Evolutionary conservation across 2,797 vertebrate genomes (phyloP).

Genomic region (Pyrocephalus nanus): DNA sequence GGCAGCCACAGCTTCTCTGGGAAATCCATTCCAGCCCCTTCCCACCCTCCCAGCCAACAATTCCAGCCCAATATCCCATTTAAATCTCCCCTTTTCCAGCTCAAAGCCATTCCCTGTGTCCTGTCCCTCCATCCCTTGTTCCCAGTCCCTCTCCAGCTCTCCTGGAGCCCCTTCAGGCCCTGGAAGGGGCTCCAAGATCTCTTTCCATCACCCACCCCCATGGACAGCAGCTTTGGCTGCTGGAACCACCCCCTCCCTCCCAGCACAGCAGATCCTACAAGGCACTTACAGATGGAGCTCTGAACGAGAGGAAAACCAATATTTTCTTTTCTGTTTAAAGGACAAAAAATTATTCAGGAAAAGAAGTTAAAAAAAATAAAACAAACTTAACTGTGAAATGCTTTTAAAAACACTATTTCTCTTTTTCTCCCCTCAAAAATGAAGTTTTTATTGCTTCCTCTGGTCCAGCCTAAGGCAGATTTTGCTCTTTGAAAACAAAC

Average conservation of each 20-base stretch:
- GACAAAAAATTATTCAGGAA: not conserved
- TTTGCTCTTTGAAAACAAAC: constrained; percentile 27
- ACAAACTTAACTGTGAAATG: not conserved
- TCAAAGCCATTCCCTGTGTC: not conserved
- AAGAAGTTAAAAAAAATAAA: not conserved
- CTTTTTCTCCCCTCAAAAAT: not conserved
- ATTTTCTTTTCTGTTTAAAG: not conserved
- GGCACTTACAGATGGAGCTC: not conserved
- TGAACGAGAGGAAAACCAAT: not conserved
- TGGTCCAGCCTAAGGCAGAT: constrained; percentile 32
- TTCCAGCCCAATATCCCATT: not conserved
- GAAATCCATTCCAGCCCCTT: not conserved
- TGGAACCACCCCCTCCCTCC: too few relatives aligned
- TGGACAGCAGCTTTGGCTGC: not conserved
- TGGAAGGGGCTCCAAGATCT: not conserved
- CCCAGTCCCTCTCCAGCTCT: not conserved
- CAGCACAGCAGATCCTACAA: not conserved
- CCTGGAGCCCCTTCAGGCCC: not conserved
- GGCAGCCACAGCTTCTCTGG: not conserved
- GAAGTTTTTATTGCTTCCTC: constrained; percentile 36
- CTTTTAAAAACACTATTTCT: not conserved
- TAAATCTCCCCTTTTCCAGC: not conserved
- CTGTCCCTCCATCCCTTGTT: not conserved
- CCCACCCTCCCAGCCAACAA: not conserved
- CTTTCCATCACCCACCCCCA: not conserved